Conservation (phyloP, 2,797 vertebrate genomes). For the Hoplostethus atlanticus region DNA sequence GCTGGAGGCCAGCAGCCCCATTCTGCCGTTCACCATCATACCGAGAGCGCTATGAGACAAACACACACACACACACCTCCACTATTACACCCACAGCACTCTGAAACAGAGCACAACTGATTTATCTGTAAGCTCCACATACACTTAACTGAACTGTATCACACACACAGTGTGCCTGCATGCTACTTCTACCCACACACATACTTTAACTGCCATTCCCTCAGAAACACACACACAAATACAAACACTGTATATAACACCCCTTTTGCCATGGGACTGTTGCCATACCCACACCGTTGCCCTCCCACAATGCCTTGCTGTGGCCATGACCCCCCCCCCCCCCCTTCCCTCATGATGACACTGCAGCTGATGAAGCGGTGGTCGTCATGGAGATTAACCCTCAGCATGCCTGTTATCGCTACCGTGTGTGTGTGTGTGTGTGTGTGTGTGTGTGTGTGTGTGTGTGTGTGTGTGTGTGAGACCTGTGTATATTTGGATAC, state of each 20-base stretch:
- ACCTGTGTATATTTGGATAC: slow-evolving; percentile 11
- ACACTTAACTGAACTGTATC: background rate
- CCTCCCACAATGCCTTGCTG: slow-evolving; percentile 66
- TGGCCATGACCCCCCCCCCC: slow-evolving; percentile 38
- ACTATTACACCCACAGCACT: slow-evolving; percentile 15
- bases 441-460: slow-evolving; percentile 23
- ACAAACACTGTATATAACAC: slow-evolving; percentile 10
- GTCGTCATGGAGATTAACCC: slow-evolving; percentile 11
- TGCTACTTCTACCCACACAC: slow-evolving; percentile 29
- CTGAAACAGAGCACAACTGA: slow-evolving; percentile 41
- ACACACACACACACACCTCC: background rate
- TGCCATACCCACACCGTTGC: slow-evolving; percentile 10
- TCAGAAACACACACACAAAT: slow-evolving; percentile 27
- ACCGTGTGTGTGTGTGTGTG: slow-evolving; percentile 8
- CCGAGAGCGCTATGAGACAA: slow-evolving; percentile 90
- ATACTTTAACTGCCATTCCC: slow-evolving; percentile 46
- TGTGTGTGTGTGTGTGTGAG: slow-evolving; percentile 5
- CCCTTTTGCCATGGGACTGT: background rate
- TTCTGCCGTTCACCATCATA: slow-evolving; percentile 97
- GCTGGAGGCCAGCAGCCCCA: slow-evolving; percentile 97
- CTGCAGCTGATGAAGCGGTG: slow-evolving; percentile 1
- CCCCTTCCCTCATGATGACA: background rate
- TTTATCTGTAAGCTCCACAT: slow-evolving; percentile 33
- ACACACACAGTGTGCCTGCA: slow-evolving; percentile 41
- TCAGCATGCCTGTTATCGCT: slow-evolving; percentile 17